Evolutionary conservation across 2,888 invertebrate genomes (phyloP), one percentile per base, ranked within the genome.

Genomic region (Agrotis ipsilon): DNA sequence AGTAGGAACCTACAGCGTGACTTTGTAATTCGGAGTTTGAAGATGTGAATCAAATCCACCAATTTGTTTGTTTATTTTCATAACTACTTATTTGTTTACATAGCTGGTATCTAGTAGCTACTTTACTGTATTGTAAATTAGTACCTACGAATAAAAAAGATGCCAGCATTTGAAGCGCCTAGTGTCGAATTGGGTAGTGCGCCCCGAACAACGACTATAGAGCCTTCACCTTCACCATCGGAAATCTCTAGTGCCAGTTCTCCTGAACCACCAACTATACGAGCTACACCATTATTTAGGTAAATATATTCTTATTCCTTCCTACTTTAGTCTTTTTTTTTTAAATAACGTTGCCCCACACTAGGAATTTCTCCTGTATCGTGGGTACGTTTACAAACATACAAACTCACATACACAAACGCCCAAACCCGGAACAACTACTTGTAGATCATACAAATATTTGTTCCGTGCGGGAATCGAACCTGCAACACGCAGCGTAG

Each of bases 221-320:
- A 71, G 14, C 39, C 89, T 3, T 95, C 96, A 6, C 94, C 95
- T 4, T 93, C 96, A 13, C 92, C 94, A 2, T 96, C 96, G 3
- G 96, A 96, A 86, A 90, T 94, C 61, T 95, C 96, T n/a, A 95
- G 92, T 78, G 89, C 94, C 21, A 96, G 96, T 79, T 95, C 96
- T 48, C 92, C 94, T 2, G 96, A 95, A 83, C 94, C 94, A 7
- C 92, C 89, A 24, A 87, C 85, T 76, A 82, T 94, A 75, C 89
- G 91, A 63, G 89, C 92, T 48, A 92, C 96, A 32, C 94, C 95
- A 2, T 86, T 96, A 63, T 96, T 96, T 86, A 93, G 96, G 96
- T 95, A 80, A 27, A 43, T 75, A 52, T 0, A 46, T 43, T 32
- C 7, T 45, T 19, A 39, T 3, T n/a, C 11, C 14, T 16, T 7